Evolutionary conservation across 2,113 vertebrate species (phyloP), one percentile per base, ranked within the genome.

Genomic region (Perca fluviatilis): DNA sequence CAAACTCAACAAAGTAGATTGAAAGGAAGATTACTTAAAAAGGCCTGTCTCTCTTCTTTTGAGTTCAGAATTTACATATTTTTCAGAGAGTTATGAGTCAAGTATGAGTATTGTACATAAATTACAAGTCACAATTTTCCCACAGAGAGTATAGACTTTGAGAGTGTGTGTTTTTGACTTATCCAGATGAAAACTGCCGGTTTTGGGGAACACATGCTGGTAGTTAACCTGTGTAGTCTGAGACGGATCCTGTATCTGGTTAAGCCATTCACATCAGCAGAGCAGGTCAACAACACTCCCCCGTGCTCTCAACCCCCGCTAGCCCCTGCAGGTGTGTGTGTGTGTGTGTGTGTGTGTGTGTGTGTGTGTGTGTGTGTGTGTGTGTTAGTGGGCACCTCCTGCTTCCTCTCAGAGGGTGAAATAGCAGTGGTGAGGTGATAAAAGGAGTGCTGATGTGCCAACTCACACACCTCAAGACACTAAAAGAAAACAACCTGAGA

Each of bases 391-490:
- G 46, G 63, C 68, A 83, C 82, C 85, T 87, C 85, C 85, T 90
- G 87, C 83, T 93, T 93, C 92, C 84, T 91, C 86, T 82, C 66
- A 61, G 58, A 50, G 76, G 81, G 83, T 81, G 82, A 83, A 77
- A 79, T 33, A 61, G 87, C 65, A 74, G 82, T 73, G 85, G 67
- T 18, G 82, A 86, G 62, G 91, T 83, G 94, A 92, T 92, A 94
- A 94, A 93, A 91, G 71, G 63, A 77, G 89, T 90, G 92, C 86
- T 89, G 91, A 94, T 93, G 89, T 93, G 94, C 88, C 84, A 77
- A 83, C 88, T 93, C 83, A 81, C 88, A 92, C 90, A 91, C 91
- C 79, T 87, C 78, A 18, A 73, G 82, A 67, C 83, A 71, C 68
- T 7, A 47, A 81, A 88, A 54, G 66, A 90, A 93, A 91, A 91